Conservation (phyloP, 2,113 vertebrate genomes). For the Oreotrochilus melanogaster region DNA sequence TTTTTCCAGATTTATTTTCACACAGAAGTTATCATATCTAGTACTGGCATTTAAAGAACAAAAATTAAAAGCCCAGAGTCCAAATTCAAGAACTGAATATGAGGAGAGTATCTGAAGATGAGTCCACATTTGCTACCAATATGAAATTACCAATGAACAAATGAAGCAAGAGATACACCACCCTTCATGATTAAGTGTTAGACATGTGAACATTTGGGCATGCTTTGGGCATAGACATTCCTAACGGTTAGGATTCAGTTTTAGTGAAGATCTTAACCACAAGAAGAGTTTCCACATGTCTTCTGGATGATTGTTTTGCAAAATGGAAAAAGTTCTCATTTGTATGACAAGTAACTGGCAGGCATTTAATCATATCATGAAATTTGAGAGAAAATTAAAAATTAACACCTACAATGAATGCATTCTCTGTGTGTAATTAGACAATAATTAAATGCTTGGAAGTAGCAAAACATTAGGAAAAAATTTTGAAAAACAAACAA, state of each 20-base stretch:
- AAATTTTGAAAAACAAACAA: neutral
- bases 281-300: neutral
- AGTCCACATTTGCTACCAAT: neutral
- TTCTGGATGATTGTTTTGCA: neutral
- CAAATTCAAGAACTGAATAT: neutral
- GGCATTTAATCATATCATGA: neutral
- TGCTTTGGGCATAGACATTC: neutral
- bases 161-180: neutral
- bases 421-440: neutral
- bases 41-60: neutral
- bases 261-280: neutral
- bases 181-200: neutral
- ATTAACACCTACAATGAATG: constrained; percentile 39
- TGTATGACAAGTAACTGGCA: neutral
- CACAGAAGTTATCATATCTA: neutral
- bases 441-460: constrained; percentile 16
- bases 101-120: neutral
- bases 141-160: neutral
- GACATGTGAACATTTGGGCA: neutral
- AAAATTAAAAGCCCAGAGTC: neutral
- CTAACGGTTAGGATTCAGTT: neutral
- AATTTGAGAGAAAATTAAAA: neutral
- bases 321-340: neutral
- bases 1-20: neutral
- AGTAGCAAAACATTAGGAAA: neutral